Percentiles rank a stretch among this genome's conserved stretches.
phyloP scores from a whole-genome alignment of 2,113 vertebrate species.

The Cebus imitator region DNA sequence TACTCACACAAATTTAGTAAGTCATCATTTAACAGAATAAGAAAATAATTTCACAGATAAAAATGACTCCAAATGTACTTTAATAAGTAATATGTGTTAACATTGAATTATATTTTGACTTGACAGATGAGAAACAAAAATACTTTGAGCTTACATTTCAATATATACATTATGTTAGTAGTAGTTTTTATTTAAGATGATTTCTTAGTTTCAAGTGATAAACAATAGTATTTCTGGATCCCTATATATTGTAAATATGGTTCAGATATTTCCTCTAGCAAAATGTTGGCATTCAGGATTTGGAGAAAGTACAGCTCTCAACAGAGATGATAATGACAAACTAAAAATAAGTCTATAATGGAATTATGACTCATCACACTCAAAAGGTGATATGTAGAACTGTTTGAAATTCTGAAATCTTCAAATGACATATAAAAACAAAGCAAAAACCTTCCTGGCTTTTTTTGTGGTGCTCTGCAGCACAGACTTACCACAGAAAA shows the following conservation, averaged over 20 bases:
- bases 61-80: background rate
- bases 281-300: background rate
- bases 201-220: background rate
- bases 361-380: background rate
- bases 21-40: background rate
- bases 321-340: background rate
- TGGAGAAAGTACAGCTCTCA: background rate
- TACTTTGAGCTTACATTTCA: background rate
- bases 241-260: background rate
- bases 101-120: background rate
- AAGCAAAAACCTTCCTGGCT: background rate
- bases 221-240: background rate
- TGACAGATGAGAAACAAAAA: background rate
- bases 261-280: background rate
- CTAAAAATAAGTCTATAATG: conserved; percentile 17
- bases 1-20: background rate
- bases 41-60: background rate
- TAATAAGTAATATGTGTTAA: background rate
- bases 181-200: background rate
- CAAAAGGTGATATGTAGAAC: background rate
- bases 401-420: background rate
- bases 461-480: background rate
- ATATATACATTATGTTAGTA: background rate
- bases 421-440: background rate
- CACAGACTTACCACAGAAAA: background rate